Evolutionary conservation across 2,797 vertebrate species (phyloP), one percentile per base, ranked within the genome.

Genomic region (Pampus argenteus): DNA sequence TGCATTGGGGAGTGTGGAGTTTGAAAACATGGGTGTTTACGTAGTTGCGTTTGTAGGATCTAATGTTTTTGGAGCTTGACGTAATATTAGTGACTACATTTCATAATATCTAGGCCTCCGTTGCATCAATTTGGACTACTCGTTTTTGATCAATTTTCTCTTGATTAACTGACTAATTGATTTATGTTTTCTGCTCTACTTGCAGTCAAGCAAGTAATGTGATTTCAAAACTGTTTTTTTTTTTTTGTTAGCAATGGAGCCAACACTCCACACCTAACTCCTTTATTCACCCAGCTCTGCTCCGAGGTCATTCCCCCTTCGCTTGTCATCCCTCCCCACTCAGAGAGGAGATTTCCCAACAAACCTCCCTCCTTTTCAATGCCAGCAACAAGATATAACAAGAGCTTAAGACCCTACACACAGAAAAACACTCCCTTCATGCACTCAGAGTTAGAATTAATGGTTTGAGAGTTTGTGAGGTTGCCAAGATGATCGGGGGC

Each of bases 401-500:
- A 74, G 60, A 58, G 57, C 61, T 68, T 66, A 45, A 57, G 55
- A 31, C 38, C 57, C 40, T 20, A 29, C 48, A 40, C 36, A 9
- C 69, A 49, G 60, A 68, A 51, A 64, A 71, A 71, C 68, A 60
- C 45, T 47, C 61, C 42, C 56, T 47, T 56, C 58, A n/a, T 55
- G 47, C 61, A 55, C 52, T 50, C 48, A 25, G 6, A 78, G 54
- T 36, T 49, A 60, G 28, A 83, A 71, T 44, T 73, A 73, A 78
- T 60, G 76, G 66, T 71, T 61, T 44, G 61, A 63, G 81, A 48
- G 68, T 68, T 60, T 81, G 66, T 11, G 44, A 38, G 49, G 82
- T 81, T 90, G 74, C 78, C 76, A 81, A 73, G 78, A 85, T 81
- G 75, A 82, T 66, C 22, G 15, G 48, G 54, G 38, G 64, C 70